These are phyloP conservation scores for Tetragnatha montana DNA, from an alignment of 2,888 invertebrate genomes.

Conservation along the genomic window DNA sequence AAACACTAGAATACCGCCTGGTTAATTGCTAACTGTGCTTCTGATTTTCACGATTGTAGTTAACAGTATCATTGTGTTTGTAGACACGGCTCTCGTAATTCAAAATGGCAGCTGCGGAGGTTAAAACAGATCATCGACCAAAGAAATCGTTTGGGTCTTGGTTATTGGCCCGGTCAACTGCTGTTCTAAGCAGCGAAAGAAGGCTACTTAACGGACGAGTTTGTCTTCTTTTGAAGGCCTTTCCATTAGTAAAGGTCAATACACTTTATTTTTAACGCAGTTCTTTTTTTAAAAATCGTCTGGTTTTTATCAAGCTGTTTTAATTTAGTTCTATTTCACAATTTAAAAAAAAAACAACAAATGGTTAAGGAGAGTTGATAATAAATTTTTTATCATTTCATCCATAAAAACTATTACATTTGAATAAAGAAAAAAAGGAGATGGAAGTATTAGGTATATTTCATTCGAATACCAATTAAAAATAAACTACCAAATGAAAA, in stretches of 20 bases:
- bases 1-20: constrained; percentile 16
- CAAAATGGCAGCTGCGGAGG: constrained; percentile 22
- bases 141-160: constrained; percentile 16
- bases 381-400: too few species aligned
- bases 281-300: not conserved
- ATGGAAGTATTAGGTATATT: too few species aligned
- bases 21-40: constrained; percentile 41
- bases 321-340: too few species aligned
- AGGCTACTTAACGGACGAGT: constrained; percentile 49
- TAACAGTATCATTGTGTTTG: constrained; percentile 6
- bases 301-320: not conserved
- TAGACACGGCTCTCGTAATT: constrained; percentile 19
- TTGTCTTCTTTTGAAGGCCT: constrained; percentile 21
- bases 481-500: too few species aligned
- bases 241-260: constrained; percentile 45
- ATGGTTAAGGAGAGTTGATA: too few species aligned
- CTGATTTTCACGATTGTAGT: constrained; percentile 6
- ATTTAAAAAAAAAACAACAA: too few species aligned
- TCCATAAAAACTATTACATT: too few species aligned
- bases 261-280: constrained; percentile 21
- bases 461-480: too few species aligned
- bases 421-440: too few species aligned
- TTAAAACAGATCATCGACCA: constrained; percentile 60
- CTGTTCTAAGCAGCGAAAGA: constrained; percentile 24
- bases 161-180: constrained; percentile 60